phyloP scores from a whole-genome alignment of 2,113 vertebrate species.

The Gasterosteus nipponicus region DNA sequence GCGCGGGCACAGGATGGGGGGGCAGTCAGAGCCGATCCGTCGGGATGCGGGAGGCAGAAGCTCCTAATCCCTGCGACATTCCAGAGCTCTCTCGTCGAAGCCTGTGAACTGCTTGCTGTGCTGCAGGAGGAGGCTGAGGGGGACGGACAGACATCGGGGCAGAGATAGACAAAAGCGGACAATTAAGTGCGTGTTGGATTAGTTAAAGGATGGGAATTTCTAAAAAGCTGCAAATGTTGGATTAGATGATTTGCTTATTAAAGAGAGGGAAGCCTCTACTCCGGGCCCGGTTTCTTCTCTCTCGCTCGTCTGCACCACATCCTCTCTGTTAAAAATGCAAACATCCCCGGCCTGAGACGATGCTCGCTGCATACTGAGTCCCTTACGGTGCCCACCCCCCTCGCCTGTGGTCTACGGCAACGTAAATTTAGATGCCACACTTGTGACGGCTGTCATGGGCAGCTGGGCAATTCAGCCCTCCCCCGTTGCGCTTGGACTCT shows the following conservation, averaged over 20 bases:
- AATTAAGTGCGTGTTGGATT: conserved; percentile 19
- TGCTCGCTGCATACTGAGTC: conserved; percentile 33
- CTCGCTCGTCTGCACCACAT: neutral
- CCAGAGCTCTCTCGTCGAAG: conserved; percentile 62
- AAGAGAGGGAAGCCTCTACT: neutral
- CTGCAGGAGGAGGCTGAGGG: conserved; percentile 4
- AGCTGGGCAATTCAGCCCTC: conserved; percentile 15
- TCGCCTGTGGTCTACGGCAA: conserved; percentile 13
- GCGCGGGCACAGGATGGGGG: conserved; percentile 21
- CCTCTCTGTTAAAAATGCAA: conserved; percentile 30
- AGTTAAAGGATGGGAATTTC: neutral
- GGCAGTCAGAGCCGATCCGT: conserved; percentile 53
- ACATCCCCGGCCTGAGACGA: conserved; percentile 5
- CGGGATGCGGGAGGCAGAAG: conserved; percentile 63
- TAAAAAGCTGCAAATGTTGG: neutral
- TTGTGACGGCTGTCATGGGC: conserved; percentile 35
- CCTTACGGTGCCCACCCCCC: neutral
- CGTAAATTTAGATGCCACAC: conserved; percentile 19
- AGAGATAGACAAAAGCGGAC: conserved; percentile 10
- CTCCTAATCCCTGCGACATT: conserved; percentile 72
- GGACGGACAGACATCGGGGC: conserved; percentile 2
- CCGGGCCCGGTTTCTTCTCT: neutral
- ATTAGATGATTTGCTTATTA: conserved; percentile 21
- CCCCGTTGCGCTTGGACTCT: conserved; percentile 19
- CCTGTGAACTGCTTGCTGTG: conserved; percentile 35